phyloP scores from a whole-genome alignment of 1,140 invertebrate species.

The Latrodectus geometricus region DNA sequence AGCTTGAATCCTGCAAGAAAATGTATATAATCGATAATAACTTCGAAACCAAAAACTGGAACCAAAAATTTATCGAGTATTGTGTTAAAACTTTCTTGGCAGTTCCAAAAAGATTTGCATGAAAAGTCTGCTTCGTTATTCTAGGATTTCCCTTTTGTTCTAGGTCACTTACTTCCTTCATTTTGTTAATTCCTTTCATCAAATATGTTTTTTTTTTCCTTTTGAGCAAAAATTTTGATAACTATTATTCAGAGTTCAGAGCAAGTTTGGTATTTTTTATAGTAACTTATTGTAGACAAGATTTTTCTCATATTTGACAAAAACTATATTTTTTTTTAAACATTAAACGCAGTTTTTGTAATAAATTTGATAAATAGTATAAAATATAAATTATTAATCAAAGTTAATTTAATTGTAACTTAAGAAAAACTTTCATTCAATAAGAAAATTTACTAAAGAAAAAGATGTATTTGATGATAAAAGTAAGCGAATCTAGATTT shows the following conservation, averaged over 20 bases:
- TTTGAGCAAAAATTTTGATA: not conserved
- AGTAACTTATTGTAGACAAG: not conserved
- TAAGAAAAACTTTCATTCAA: too few species aligned
- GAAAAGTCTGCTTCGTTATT: not conserved
- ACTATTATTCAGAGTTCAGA: not conserved
- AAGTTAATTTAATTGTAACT: too few species aligned
- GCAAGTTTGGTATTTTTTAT: not conserved
- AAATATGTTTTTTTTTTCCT: not conserved
- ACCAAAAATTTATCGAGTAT: conserved; percentile 3
- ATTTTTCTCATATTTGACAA: not conserved
- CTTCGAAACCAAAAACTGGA: conserved; percentile 1
- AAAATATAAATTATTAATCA: too few species aligned
- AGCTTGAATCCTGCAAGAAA: not conserved
- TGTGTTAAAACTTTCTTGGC: conserved; percentile 3
- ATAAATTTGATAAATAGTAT: not conserved
- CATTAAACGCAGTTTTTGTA: not conserved
- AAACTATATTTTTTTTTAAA: not conserved
- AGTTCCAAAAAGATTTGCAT: conserved; percentile 6
- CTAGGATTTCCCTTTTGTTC: not conserved
- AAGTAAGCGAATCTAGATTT: too few species aligned
- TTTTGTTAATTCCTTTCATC: conserved; percentile 6
- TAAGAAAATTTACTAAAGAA: too few species aligned
- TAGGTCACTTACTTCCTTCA: not conserved
- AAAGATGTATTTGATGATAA: too few species aligned
- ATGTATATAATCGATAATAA: not conserved